Conservation (phyloP, 2,113 vertebrate genomes). For the Rhea pennata region DNA sequence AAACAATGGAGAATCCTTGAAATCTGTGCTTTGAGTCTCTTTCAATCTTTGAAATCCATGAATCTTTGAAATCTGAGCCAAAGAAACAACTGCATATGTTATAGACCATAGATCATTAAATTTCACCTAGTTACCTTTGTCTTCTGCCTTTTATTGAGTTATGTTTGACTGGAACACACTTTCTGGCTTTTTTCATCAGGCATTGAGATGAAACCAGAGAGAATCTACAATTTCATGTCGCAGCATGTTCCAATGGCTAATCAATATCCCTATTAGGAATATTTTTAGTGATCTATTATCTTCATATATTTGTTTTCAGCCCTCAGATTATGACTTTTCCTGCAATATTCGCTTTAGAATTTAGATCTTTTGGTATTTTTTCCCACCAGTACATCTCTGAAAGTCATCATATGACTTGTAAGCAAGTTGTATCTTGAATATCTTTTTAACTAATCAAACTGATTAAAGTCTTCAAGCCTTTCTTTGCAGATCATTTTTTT, state of each 20-base stretch:
- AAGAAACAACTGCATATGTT: background rate
- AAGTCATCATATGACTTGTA: background rate
- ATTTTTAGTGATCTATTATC: background rate
- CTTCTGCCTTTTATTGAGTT: background rate
- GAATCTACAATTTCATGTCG: background rate
- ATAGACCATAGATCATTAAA: background rate
- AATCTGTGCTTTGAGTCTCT: background rate
- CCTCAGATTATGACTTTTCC: background rate
- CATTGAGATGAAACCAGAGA: background rate
- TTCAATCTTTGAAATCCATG: background rate
- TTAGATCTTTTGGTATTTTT: background rate
- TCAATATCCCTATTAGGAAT: background rate
- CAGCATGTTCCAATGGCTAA: background rate
- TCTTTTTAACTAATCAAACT: background rate
- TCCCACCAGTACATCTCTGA: background rate
- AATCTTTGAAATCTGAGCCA: background rate
- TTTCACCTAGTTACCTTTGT: background rate
- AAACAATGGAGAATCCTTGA: background rate
- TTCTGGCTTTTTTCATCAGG: background rate
- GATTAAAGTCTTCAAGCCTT: background rate
- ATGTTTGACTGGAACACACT: background rate
- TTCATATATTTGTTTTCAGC: background rate
- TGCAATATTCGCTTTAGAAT: fast-evolving
- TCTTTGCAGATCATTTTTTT: background rate
- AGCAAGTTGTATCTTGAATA: background rate